A percentile compares a stretch with the other conserved stretches of the same genome.
Evolutionary conservation across 2,888 invertebrate genomes (phyloP).

Genomic region (Mesorhabditis sp.): DNA sequence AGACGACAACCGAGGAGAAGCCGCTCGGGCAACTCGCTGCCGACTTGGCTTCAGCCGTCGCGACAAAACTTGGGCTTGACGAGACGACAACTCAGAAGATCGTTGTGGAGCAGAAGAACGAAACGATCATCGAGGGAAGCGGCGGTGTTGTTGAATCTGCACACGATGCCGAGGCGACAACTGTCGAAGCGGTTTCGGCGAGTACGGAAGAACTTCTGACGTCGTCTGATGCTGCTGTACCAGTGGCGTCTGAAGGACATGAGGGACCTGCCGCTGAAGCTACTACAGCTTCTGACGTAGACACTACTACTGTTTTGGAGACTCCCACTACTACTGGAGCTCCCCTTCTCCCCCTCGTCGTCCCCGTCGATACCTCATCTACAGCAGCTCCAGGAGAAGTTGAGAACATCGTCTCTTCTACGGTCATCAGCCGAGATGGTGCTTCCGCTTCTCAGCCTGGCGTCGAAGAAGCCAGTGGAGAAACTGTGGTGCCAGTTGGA

Average conservation of each 20-base stretch:
- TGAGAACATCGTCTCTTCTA: too few relatives aligned
- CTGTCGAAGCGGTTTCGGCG: background rate
- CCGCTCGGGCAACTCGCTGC: background rate
- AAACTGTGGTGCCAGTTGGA: slow-evolving; percentile 7
- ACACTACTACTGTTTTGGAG: slow-evolving; percentile 13
- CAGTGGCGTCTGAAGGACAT: too few relatives aligned
- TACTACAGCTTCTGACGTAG: slow-evolving; percentile 12
- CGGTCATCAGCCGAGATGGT: too few relatives aligned
- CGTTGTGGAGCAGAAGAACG: too few relatives aligned
- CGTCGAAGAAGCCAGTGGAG: slow-evolving; percentile 9
- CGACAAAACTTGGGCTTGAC: background rate
- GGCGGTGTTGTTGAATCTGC: slow-evolving; percentile 8
- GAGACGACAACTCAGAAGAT: background rate
- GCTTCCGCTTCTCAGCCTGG: background rate
- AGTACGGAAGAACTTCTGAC: too few relatives aligned
- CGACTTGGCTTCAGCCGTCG: slow-evolving; percentile 6
- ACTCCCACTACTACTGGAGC: slow-evolving; percentile 11
- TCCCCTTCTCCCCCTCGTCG: background rate
- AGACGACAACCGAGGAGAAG: slow-evolving; percentile 2
- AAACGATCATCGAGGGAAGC: background rate
- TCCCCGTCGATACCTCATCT: too few relatives aligned
- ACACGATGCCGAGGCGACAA: slow-evolving; percentile 3
- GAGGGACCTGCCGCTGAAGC: slow-evolving; percentile 7
- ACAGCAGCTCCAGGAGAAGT: too few relatives aligned
- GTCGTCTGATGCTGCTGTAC: too few relatives aligned